Base-by-base conservation (phyloP, 1,140 invertebrate genomes). In the Bombus picipes region DNA sequence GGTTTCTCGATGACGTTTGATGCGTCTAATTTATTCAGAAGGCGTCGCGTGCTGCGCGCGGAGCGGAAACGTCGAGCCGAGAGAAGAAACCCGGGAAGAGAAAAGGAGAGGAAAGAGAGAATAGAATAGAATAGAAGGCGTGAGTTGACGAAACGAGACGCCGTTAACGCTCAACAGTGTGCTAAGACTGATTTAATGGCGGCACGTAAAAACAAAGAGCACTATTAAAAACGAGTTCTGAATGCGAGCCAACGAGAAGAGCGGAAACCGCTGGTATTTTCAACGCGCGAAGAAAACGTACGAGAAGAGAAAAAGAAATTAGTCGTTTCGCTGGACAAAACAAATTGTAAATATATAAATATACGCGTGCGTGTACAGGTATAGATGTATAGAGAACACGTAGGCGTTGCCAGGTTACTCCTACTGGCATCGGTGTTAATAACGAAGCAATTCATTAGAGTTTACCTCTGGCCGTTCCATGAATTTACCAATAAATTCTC, bases 401-500 rank as follows among this genome's bases (percentile, higher is more conserved):
- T 4, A 70, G 37, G 53, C 39, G 66, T 41, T 39, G 41, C 22
- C 37, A 5, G 28, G 43, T 73, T 72, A 39, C 28, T 18, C 57
- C 62, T 53, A 18, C 39, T 3, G 72, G 62, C 59, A 81, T 80
- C 79, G 75, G 53, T 57, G 83, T 90, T 86, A 86, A 90, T 85
- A 89, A 87, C 81, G 18, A 10, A 87, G 81, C 88, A 71, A 90
- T 90, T 90, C 89, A 81, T 89, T 90, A 85, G 66, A 89, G 68
- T 87, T 90, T 79, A 75, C 80, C 84, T 37, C 34, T 37, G 32
- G 73, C 72, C 28, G 74, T 85, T 90, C 76, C 82, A 79, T 66
- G 83, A 90, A 90, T 88, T 88, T 83, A 32, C 41, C 81, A 34
- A 90, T 89, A 89, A 90, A 87, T 90, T 90, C 78, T 87, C 81